A percentile compares a stretch with the other conserved stretches of the same genome.
Conservation (phyloP, 2,797 vertebrate species). For the Melanogrammus aeglefinus region DNA sequence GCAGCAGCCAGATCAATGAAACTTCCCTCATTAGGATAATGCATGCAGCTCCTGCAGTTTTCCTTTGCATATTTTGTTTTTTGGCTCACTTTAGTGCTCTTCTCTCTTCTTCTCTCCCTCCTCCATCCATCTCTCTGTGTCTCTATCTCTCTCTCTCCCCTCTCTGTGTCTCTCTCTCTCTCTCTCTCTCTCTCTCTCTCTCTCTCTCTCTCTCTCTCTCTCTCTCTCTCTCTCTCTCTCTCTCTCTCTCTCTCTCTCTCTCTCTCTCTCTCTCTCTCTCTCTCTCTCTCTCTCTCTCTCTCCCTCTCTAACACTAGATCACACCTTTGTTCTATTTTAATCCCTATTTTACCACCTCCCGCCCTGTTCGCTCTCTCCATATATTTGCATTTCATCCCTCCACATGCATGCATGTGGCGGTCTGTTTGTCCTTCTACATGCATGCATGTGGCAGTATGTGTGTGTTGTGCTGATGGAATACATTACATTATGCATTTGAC, state of each 20-base stretch:
- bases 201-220: not conserved
- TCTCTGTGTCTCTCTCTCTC: too few species aligned
- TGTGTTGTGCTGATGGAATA: too few species aligned
- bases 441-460: not conserved
- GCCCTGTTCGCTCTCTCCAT: not conserved
- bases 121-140: not conserved
- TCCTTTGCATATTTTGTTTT: not conserved
- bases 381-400: not conserved
- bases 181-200: not conserved
- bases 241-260: too few species aligned
- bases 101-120: not conserved
- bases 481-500: too few species aligned
- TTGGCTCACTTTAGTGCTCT: not conserved
- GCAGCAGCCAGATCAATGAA: not conserved
- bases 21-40: slow-evolving; percentile 5
- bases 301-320: not conserved
- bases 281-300: not conserved
- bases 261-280: too few species aligned
- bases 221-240: not conserved
- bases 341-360: not conserved
- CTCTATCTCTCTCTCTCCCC: not conserved
- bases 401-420: not conserved
- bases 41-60: not conserved
- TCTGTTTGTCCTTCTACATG: not conserved
- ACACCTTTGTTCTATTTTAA: not conserved